Evolutionary conservation across 2,888 invertebrate species (phyloP).

Genomic region (Agonopterix alstromeriana): DNA sequence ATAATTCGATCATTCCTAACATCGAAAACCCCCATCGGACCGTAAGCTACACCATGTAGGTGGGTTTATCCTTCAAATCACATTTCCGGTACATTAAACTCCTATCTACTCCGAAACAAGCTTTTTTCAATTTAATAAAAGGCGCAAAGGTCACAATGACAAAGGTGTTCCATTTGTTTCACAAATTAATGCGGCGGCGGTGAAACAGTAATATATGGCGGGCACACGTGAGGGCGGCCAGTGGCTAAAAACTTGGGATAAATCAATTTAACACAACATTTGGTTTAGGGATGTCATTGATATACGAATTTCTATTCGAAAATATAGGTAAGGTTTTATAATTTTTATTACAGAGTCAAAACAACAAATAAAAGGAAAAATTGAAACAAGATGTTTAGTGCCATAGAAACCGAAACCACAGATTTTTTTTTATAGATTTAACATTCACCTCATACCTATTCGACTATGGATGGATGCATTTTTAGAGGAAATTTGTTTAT

Average conservation of each 20-base stretch:
- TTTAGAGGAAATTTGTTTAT: too few relatives aligned
- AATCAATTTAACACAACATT: slow-evolving; percentile 19
- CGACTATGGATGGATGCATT: too few relatives aligned
- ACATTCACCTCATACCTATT: too few relatives aligned
- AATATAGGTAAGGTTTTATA: neutral
- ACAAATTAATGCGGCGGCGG: slow-evolving; percentile 29
- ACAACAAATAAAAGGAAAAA: too few relatives aligned
- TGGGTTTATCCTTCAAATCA: too few relatives aligned
- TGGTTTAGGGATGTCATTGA: neutral
- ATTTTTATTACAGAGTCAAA: too few relatives aligned
- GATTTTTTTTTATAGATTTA: too few relatives aligned
- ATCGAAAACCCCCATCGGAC: too few relatives aligned
- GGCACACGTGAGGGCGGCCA: slow-evolving; percentile 10
- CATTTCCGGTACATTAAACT: neutral
- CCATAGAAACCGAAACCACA: too few relatives aligned
- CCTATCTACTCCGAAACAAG: neutral
- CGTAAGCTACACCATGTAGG: too few relatives aligned
- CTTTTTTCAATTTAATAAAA: slow-evolving; percentile 9
- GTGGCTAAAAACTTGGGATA: slow-evolving; percentile 10
- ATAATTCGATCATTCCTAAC: too few relatives aligned
- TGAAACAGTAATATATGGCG: slow-evolving; percentile 16
- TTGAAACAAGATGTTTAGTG: too few relatives aligned
- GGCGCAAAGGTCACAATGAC: slow-evolving; percentile 19
- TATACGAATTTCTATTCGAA: slow-evolving; percentile 5
- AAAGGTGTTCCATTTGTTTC: slow-evolving; percentile 33